Evolutionary conservation across 2,888 invertebrate genomes (phyloP), one percentile per base, ranked within the genome.

Genomic region (Bhutanitis thaidina): DNA sequence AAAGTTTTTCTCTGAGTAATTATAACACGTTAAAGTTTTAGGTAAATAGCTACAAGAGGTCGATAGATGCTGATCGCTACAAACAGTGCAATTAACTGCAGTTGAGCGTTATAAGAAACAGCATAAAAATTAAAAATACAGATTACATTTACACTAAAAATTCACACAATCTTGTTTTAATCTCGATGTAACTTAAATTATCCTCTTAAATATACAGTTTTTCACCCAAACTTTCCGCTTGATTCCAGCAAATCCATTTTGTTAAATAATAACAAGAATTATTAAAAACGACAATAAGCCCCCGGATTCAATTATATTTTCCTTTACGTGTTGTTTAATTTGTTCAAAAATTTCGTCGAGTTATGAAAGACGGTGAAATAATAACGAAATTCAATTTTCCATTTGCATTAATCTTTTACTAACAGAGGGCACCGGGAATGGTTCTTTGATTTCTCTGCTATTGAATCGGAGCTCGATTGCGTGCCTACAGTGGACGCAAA

Each of bases 391-490:
- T 71, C 76, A 78, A 80, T 81, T 79, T 77, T 71, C 70, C 61
- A 71, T 71, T 74, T 74, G 69, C 72, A 78, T 83, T 74, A 79
- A 79, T 78, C 77, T 75, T 76, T 66, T 69, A 71, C 71, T 68
- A 73, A 72, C 71, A 63, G 64, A 65, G 67, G 65, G 59, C 53
- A 54, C 56, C 52, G 62, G 56, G 69, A 69, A 74, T 72, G 75
- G 77, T 83, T 80, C 80, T 82, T 79, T 75, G 79, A 80, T 78
- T 78, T 67, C 59, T 67, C 59, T 65, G 71, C 66, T 64, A 72
- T 73, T 74, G 75, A 76, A 77, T 74, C 66, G 65, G 66, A 55
- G 56, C 47, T 56, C 67, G 69, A 71, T 75, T 69, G 74, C 77
- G 74, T 69, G 69, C 66, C 63, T 57, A 50, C 55, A 65, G 58